Percentiles rank a stretch among this genome's conserved stretches.
Conservation (phyloP, 92 coral and sea anemone species). For the Blastomussa wellsi region DNA sequence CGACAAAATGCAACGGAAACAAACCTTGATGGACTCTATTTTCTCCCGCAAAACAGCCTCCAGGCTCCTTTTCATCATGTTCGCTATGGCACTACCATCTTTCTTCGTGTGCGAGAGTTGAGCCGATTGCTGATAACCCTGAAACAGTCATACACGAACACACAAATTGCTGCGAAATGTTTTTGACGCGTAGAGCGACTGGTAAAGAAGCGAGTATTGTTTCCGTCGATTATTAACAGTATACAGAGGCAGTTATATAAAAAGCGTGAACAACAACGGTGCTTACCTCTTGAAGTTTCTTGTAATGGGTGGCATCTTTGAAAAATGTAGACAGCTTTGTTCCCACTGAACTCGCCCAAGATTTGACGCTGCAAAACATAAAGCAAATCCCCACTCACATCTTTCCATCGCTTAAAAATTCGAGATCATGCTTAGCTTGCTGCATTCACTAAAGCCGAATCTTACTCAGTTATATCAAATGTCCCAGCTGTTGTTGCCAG, state of each 20-base stretch:
- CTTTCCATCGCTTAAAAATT: conserved; percentile 26
- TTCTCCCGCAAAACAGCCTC: conserved; percentile 58
- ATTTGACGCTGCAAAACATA: conserved; percentile 52
- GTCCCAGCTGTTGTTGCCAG: conserved; percentile 37
- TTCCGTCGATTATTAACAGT: conserved; percentile 33
- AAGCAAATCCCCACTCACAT: conserved; percentile 52
- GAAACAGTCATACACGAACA: conserved; percentile 39
- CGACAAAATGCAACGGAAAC: conserved; percentile 36
- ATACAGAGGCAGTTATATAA: conserved; percentile 37
- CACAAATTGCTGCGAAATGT: conserved; percentile 15
- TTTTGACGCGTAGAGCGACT: conserved; percentile 9
- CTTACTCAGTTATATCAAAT: neutral
- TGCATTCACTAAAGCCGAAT: conserved; percentile 13
- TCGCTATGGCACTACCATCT: conserved; percentile 64
- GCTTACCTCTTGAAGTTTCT: conserved; percentile 57
- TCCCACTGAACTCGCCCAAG: conserved; percentile 51
- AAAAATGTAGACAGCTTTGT: conserved; percentile 22
- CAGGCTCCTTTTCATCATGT: conserved; percentile 55
- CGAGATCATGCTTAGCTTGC: conserved; percentile 42
- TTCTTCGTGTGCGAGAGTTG: conserved; percentile 6
- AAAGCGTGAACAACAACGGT: conserved; percentile 31
- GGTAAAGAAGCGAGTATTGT: conserved; percentile 26
- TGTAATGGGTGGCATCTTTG: conserved; percentile 44
- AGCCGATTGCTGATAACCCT: conserved; percentile 34
- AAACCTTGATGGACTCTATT: conserved; percentile 76